Evolutionary conservation across 2,113 vertebrate genomes (phyloP).

Genomic region (Platycercus adscitus): DNA sequence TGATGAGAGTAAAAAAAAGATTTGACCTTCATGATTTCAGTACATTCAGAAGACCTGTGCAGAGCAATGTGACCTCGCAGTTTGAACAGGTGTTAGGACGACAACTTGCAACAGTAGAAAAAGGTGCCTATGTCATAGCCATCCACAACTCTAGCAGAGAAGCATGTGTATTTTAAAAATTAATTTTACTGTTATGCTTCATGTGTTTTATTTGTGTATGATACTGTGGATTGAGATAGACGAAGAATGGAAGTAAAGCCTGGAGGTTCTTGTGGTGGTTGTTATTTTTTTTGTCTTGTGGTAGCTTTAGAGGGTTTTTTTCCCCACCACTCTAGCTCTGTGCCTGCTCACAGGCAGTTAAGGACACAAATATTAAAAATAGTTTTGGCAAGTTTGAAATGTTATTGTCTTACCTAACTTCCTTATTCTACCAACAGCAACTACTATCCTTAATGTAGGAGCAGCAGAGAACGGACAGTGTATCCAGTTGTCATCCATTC

Average conservation of each 20-base stretch:
- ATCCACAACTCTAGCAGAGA: not conserved
- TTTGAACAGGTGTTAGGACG: not conserved
- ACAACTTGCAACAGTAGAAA: not conserved
- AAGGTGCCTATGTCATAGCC: not conserved
- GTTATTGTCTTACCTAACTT: not conserved
- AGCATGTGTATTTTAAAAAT: not conserved
- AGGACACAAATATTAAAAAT: not conserved
- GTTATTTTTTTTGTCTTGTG: not conserved
- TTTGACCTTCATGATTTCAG: not conserved
- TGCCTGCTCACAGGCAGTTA: not conserved
- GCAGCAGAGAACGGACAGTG: not conserved
- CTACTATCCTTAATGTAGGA: not conserved
- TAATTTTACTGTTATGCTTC: not conserved
- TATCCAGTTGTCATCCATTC: not conserved
- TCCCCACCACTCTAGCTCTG: not conserved
- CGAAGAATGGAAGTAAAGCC: not conserved
- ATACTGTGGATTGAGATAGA: not conserved
- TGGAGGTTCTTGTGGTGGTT: fast-evolving
- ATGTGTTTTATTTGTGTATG: not conserved
- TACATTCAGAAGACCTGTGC: not conserved
- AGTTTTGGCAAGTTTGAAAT: not conserved
- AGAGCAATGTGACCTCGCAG: not conserved
- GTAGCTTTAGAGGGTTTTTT: not conserved
- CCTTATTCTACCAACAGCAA: not conserved
- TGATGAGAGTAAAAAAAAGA: not conserved